phyloP scores from a whole-genome alignment of 2,113 vertebrate genomes.

The Channa maculata region DNA sequence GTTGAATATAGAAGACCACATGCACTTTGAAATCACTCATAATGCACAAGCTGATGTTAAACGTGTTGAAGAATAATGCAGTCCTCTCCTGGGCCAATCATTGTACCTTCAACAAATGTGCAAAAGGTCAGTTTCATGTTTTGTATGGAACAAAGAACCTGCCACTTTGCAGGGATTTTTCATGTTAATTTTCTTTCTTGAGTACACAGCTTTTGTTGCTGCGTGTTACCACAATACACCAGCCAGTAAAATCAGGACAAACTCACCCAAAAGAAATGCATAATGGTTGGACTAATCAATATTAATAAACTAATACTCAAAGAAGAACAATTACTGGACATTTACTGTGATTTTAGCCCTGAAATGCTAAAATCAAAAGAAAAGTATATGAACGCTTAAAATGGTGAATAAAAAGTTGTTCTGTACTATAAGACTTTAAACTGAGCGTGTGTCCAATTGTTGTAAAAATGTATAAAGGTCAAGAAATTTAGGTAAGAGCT shows the following conservation, averaged over 20 bases:
- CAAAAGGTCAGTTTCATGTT: slow-evolving; percentile 42
- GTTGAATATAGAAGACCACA: slow-evolving; percentile 5
- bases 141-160: slow-evolving; percentile 23
- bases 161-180: slow-evolving; percentile 14
- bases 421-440: slow-evolving; percentile 18
- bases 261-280: not conserved
- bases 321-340: not conserved
- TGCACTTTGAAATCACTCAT: slow-evolving; percentile 21
- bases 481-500: slow-evolving; percentile 52
- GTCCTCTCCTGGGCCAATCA: not conserved
- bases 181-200: slow-evolving; percentile 5
- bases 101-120: slow-evolving; percentile 2
- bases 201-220: not conserved
- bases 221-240: not conserved
- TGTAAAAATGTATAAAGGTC: slow-evolving; percentile 53
- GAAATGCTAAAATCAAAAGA: not conserved
- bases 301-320: not conserved
- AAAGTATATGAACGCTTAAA: not conserved
- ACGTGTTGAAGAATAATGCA: slow-evolving; percentile 15
- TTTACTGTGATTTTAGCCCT: not conserved
- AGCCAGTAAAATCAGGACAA: not conserved
- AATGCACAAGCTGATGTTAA: slow-evolving; percentile 35
- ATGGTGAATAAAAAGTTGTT: not conserved
- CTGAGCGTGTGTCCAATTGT: slow-evolving; percentile 22
- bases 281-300: slow-evolving; percentile 8